Base-by-base conservation (phyloP, 2,113 vertebrate species). In the Seriola aureovittata region DNA sequence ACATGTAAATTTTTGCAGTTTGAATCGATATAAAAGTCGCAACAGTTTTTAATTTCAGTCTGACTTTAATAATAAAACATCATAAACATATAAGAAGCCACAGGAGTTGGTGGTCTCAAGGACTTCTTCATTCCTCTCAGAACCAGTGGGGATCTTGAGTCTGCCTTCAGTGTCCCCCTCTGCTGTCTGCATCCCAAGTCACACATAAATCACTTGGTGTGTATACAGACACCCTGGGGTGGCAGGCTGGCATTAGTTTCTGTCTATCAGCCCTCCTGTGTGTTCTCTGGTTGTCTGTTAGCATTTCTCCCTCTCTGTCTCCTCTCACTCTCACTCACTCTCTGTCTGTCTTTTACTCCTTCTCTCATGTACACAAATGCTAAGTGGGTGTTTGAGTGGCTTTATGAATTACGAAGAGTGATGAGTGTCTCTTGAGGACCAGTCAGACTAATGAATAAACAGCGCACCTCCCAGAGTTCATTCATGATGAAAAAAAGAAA, bases 311-410 rank as follows among this genome's bases (percentile, higher is more conserved):
- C 14, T 44, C 21, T 64, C 21, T 57, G 36, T 68, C 79, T 55
- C 46, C 65, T 62, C 66, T 72, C 75, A 44, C 67, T 66, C 54
- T 59, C 60, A n/a, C 80, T 25, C 44, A 29, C 29, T 57, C 69
- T 21, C 19, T 1, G 2, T 67, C 71, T 54, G 46, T 71, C 48
- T 71, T 29, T 67, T 54, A 21, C 62, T 32, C 29, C 44, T 6
- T 11, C 36, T 84, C 71, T 34, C 73, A 69, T 67, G 46, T 40
- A 57, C 81, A 77, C 80, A 44, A 66, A 87, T 75, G 75, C 85
- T 88, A 91, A 93, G 90, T 93, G 87, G 85, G 85, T 89, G 88
- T 90, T 74, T 71, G 72, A 89, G 81, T 87, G 87, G 44, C 21
- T 82, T 71, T 19, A 34, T 44, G 78, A 72, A 46, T 68, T 44